Evolutionary conservation across 2,888 invertebrate genomes (phyloP).

Genomic region (Meiosimyza platycephala): DNA sequence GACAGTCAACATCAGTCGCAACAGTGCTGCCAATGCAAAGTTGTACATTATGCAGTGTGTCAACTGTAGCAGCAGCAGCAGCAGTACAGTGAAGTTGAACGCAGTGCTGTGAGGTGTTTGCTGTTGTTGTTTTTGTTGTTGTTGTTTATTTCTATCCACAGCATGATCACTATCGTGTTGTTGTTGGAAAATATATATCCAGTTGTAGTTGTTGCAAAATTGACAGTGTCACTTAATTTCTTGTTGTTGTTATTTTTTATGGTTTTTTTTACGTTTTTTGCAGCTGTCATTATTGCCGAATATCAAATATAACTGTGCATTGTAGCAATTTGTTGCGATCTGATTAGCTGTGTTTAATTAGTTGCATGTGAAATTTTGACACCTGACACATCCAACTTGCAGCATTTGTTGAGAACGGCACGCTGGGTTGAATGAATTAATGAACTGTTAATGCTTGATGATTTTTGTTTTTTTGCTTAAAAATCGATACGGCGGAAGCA

Average conservation of each 20-base stretch:
- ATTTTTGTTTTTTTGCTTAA: too few species aligned
- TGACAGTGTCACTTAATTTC: conserved; percentile 62
- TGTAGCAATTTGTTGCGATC: conserved; percentile 47
- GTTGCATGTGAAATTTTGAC: conserved; percentile 41
- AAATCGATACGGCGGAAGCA: too few species aligned
- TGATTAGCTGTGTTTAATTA: conserved; percentile 46
- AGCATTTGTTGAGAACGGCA: neutral
- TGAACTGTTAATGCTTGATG: too few species aligned
- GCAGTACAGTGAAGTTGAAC: conserved; percentile 35
- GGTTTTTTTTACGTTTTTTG: neutral
- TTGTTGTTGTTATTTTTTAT: conserved; percentile 15
- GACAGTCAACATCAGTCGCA: conserved; percentile 58
- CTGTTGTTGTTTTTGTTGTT: neutral
- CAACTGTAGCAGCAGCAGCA: conserved; percentile 52
- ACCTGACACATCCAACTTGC: neutral
- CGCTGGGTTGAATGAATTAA: neutral
- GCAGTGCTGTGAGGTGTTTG: conserved; percentile 35
- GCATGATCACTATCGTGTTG: conserved; percentile 43
- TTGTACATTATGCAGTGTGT: conserved; percentile 57
- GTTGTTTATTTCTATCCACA: conserved; percentile 19
- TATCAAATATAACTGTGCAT: conserved; percentile 37
- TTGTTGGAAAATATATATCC: conserved; percentile 35
- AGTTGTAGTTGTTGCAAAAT: conserved; percentile 37
- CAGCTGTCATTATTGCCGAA: conserved; percentile 31
- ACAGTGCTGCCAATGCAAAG: conserved; percentile 53